phyloP scores from a whole-genome alignment of 2,797 vertebrate genomes.

The Molossus molossus region DNA sequence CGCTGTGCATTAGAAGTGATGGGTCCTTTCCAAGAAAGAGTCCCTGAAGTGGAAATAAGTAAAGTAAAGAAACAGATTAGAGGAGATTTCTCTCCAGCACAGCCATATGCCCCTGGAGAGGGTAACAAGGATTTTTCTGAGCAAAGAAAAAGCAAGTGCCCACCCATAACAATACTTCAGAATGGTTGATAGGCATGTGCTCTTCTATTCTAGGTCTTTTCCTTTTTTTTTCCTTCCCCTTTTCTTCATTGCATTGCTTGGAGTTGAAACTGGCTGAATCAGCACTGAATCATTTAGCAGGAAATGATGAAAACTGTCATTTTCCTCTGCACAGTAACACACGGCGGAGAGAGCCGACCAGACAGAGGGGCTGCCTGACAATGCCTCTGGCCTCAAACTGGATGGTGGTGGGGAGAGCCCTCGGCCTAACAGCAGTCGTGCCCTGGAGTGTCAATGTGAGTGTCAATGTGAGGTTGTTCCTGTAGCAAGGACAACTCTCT shows the following conservation, averaged over 20 bases:
- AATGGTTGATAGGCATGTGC: slow-evolving; percentile 53
- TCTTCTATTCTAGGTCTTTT: slow-evolving; percentile 50
- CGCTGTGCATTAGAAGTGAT: background rate
- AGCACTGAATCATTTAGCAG: slow-evolving; percentile 80
- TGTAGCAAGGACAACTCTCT: background rate
- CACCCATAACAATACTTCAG: background rate
- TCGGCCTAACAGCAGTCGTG: slow-evolving; percentile 49
- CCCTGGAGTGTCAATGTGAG: background rate
- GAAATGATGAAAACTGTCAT: slow-evolving; percentile 80
- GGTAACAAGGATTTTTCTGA: slow-evolving; percentile 61
- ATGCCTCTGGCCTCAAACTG: slow-evolving; percentile 66
- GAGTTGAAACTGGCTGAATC: slow-evolving; percentile 78
- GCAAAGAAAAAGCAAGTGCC: slow-evolving; percentile 31
- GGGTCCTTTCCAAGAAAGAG: background rate
- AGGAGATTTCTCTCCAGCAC: background rate
- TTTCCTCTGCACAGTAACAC: slow-evolving; percentile 54
- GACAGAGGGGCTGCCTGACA: slow-evolving; percentile 59
- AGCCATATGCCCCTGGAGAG: slow-evolving; percentile 49
- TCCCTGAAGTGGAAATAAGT: background rate
- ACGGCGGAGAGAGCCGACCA: slow-evolving; percentile 65
- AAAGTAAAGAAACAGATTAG: background rate
- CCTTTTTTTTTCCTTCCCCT: background rate
- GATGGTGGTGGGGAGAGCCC: slow-evolving; percentile 59
- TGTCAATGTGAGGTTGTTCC: slow-evolving; percentile 49
- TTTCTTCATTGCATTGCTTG: slow-evolving; percentile 34